phyloP scores from a whole-genome alignment of 2,888 invertebrate genomes.

The Pammene fasciana region DNA sequence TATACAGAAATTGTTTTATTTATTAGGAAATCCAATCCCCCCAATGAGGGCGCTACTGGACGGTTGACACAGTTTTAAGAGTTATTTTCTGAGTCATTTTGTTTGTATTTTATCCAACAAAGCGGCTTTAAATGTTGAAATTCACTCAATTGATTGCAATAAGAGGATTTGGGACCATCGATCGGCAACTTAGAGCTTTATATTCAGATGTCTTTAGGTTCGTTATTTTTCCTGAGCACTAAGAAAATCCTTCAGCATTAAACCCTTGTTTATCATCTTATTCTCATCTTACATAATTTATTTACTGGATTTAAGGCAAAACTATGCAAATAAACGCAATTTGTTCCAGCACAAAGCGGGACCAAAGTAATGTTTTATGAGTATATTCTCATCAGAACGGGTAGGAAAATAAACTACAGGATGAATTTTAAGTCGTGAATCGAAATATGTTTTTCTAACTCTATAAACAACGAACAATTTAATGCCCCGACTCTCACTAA shows the following conservation, averaged over 20 bases:
- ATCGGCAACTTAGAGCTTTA: neutral
- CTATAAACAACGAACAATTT: too few species aligned
- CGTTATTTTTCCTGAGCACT: constrained; percentile 1
- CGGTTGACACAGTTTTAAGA: too few species aligned
- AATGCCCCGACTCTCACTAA: too few species aligned
- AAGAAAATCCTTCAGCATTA: neutral
- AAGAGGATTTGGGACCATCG: neutral
- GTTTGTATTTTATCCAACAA: neutral
- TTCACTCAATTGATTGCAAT: constrained; percentile 18
- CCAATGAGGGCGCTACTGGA: too few species aligned
- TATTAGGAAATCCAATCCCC: too few species aligned
- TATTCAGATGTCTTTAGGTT: neutral
- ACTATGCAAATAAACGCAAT: constrained; percentile 21
- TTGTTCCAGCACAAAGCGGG: constrained; percentile 16
- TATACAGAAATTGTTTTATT: too few species aligned
- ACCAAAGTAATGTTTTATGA: constrained; percentile 17
- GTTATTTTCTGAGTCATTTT: constrained; percentile 7
- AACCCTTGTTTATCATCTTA: constrained; percentile 16
- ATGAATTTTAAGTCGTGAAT: too few species aligned
- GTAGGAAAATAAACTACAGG: constrained; percentile 16
- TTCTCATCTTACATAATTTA: constrained; percentile 13
- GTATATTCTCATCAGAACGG: neutral
- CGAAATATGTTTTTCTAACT: too few species aligned
- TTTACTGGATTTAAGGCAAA: constrained; percentile 21
- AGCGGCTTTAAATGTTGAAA: neutral